These are phyloP conservation scores for Argya squamiceps DNA, from an alignment of 2,797 vertebrate genomes.

Conservation along the genomic window DNA sequence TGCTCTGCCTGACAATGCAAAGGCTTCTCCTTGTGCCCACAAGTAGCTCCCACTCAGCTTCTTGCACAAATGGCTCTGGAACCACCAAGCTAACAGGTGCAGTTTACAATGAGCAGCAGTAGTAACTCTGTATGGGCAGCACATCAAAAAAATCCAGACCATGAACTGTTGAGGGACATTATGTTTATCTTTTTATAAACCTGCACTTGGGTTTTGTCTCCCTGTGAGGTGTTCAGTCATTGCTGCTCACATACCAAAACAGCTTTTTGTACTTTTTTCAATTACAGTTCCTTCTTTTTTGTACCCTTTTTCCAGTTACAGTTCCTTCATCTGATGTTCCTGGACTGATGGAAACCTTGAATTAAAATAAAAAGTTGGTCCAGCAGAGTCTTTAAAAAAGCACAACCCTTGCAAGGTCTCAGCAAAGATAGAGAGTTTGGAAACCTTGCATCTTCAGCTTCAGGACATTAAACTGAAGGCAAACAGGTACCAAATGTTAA, in stretches of 20 bases:
- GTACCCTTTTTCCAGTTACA: neutral
- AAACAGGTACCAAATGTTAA: neutral
- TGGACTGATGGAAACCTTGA: neutral
- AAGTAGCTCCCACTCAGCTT: neutral
- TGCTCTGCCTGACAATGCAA: neutral
- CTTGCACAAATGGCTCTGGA: neutral
- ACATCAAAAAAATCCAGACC: neutral
- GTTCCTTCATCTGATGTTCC: neutral
- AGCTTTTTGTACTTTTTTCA: neutral
- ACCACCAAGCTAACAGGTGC: neutral
- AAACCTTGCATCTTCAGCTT: neutral
- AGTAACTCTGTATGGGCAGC: neutral
- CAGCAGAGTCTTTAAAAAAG: neutral
- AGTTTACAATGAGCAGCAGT: neutral
- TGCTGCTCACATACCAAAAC: neutral
- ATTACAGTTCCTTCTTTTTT: neutral
- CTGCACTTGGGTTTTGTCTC: neutral
- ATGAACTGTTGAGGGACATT: neutral
- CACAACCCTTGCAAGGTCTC: neutral
- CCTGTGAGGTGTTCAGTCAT: neutral
- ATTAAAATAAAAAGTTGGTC: neutral
- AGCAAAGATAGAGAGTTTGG: neutral
- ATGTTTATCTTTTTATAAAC: neutral
- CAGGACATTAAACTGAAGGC: neutral
- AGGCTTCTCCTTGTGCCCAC: neutral